A percentile compares a stretch with the other conserved stretches of the same genome.
Evolutionary conservation across 2,888 invertebrate species (phyloP).

Genomic region (Teleiodes luculella): DNA sequence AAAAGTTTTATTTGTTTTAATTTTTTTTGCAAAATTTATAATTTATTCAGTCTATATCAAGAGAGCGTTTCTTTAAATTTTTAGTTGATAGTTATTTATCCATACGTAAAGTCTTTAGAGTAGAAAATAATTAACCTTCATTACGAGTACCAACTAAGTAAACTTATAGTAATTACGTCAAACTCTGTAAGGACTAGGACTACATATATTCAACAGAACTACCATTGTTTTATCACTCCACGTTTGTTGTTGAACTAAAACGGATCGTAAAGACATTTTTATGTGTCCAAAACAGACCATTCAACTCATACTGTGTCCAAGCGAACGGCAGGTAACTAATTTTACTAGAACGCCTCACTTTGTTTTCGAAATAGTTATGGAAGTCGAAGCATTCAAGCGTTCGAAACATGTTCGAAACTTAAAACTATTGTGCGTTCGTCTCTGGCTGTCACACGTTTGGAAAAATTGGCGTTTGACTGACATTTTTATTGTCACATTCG

Average conservation of each 20-base stretch:
- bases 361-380: neutral
- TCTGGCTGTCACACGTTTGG: neutral
- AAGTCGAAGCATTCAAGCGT: neutral
- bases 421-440: neutral
- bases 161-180: too few species aligned
- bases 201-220: neutral
- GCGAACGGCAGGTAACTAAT: neutral
- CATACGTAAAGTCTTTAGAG: too few species aligned
- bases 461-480: constrained; percentile 2
- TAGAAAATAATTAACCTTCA: too few species aligned
- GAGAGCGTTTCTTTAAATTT: too few species aligned
- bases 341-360: neutral
- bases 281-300: neutral
- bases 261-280: neutral
- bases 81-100: too few species aligned
- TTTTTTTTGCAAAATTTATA: too few species aligned
- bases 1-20: too few species aligned
- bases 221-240: neutral
- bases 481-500: constrained; percentile 4
- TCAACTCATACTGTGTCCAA: neutral
- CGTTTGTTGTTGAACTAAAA: neutral
- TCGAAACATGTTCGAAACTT: neutral
- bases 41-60: too few species aligned
- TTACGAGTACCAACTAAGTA: too few species aligned
- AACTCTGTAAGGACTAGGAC: too few species aligned